These are phyloP conservation scores for Ornithorhynchus anatinus DNA, from an alignment of 2,113 vertebrate genomes.

Conservation along the genomic window DNA sequence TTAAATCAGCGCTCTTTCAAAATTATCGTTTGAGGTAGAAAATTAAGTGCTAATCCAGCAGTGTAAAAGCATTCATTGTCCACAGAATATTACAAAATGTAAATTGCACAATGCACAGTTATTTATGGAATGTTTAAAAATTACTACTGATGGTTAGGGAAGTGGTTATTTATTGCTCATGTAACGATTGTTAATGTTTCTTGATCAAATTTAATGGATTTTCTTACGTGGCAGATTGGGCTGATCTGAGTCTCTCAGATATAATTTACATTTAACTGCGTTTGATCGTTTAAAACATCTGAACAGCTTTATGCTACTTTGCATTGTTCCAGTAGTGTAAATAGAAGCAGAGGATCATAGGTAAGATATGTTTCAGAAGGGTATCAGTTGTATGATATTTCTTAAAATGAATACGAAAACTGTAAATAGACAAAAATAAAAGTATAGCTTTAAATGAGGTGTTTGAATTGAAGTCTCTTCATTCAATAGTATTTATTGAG, in stretches of 20 bases:
- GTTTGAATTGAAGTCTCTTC: conserved; percentile 16
- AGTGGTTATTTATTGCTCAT: conserved; percentile 72
- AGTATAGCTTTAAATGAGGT: conserved; percentile 59
- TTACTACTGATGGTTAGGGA: conserved; percentile 73
- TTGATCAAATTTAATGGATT: background rate
- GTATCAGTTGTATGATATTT: conserved; percentile 77
- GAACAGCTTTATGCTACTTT: conserved; percentile 11
- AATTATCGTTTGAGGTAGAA: conserved; percentile 4
- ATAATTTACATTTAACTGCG: background rate
- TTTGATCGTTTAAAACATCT: conserved; percentile 22
- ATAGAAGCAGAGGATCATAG: conserved; percentile 52
- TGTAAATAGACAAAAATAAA: conserved; percentile 73
- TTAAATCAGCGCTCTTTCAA: background rate
- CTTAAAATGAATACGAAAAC: conserved; percentile 64
- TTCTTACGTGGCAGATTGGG: background rate
- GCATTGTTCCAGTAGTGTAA: conserved; percentile 60
- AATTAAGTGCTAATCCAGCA: conserved; percentile 35
- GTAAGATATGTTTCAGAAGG: conserved; percentile 46
- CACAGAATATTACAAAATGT: conserved; percentile 55
- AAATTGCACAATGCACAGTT: conserved; percentile 66
- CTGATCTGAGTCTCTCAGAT: conserved; percentile 18
- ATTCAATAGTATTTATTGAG: no score
- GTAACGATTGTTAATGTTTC: conserved; percentile 47
- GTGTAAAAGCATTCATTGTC: conserved; percentile 49
- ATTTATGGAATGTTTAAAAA: conserved; percentile 68